phyloP scores from a whole-genome alignment of 2,888 invertebrate genomes.

The Dysmachus trigonus region DNA sequence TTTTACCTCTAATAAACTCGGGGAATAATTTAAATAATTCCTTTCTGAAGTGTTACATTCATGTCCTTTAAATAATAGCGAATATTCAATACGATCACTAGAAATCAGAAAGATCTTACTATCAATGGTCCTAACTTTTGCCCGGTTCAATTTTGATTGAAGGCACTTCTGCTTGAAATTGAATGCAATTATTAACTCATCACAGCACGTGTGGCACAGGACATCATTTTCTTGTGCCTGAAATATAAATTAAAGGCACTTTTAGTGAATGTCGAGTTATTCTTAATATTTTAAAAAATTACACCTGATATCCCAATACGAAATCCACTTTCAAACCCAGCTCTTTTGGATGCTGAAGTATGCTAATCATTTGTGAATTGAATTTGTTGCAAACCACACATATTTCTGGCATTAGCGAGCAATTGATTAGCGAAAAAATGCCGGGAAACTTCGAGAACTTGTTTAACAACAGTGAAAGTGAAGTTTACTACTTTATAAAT shows the following conservation, averaged over 20 bases:
- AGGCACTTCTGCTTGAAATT: slow-evolving; percentile 48
- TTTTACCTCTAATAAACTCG: neutral
- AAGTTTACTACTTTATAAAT: neutral
- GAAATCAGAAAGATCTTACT: neutral
- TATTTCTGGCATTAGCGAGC: neutral
- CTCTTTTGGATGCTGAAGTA: slow-evolving; percentile 40
- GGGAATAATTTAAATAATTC: neutral
- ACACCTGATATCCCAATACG: slow-evolving; percentile 35
- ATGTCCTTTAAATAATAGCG: neutral
- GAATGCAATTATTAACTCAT: slow-evolving; percentile 47
- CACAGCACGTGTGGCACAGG: slow-evolving; percentile 47
- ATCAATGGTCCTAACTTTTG: neutral
- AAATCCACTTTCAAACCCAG: slow-evolving; percentile 42
- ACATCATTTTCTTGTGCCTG: slow-evolving; percentile 45
- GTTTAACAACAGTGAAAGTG: neutral
- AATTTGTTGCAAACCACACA: slow-evolving; percentile 7
- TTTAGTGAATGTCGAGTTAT: neutral
- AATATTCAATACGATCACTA: neutral
- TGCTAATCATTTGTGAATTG: slow-evolving; percentile 35
- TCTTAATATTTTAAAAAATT: neutral
- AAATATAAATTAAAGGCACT: neutral
- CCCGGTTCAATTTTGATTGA: slow-evolving; percentile 42
- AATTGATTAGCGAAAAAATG: neutral
- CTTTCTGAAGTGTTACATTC: neutral
- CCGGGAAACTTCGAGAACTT: neutral